phyloP scores from a whole-genome alignment of 1,140 invertebrate genomes.

The Semibalanus balanoides region DNA sequence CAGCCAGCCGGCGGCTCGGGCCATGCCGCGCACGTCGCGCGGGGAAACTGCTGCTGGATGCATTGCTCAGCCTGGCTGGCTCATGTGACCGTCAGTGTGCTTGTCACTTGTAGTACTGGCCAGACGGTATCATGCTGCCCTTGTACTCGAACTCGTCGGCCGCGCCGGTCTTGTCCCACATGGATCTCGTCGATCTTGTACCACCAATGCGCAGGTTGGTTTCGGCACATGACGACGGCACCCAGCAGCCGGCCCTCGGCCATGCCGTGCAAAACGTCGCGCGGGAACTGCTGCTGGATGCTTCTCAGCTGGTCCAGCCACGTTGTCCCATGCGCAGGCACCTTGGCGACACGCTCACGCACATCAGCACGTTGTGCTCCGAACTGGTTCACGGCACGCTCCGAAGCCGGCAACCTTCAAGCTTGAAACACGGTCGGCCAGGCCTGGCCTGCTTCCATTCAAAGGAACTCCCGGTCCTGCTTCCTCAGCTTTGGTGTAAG shows the following conservation, averaged over 20 bases:
- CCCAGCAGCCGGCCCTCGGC: slow-evolving; percentile 48
- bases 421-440: slow-evolving; percentile 24
- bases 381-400: slow-evolving; percentile 62
- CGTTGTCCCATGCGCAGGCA: slow-evolving; percentile 63
- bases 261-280: slow-evolving; percentile 33
- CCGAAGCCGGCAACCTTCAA: slow-evolving; percentile 78
- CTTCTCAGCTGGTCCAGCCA: slow-evolving; percentile 26
- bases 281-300: background rate
- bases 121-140: too few species aligned
- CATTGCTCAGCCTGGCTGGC: too few species aligned
- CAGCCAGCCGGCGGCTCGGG: slow-evolving; percentile 43
- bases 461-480: background rate
- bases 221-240: slow-evolving; percentile 55
- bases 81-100: too few species aligned
- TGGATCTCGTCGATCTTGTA: too few species aligned
- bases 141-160: too few species aligned
- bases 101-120: too few species aligned
- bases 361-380: slow-evolving; percentile 75
- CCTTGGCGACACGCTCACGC: slow-evolving; percentile 64
- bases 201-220: too few species aligned
- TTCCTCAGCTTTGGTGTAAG: background rate
- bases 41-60: too few species aligned
- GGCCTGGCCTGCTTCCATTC: background rate
- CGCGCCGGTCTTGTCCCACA: too few species aligned
- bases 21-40: slow-evolving; percentile 37